Percentiles rank a stretch among this genome's conserved stretches.
These are phyloP conservation scores for Cricetomys ansorgei DNA, from an alignment of 2,113 vertebrate species.

Conservation along the genomic window DNA sequence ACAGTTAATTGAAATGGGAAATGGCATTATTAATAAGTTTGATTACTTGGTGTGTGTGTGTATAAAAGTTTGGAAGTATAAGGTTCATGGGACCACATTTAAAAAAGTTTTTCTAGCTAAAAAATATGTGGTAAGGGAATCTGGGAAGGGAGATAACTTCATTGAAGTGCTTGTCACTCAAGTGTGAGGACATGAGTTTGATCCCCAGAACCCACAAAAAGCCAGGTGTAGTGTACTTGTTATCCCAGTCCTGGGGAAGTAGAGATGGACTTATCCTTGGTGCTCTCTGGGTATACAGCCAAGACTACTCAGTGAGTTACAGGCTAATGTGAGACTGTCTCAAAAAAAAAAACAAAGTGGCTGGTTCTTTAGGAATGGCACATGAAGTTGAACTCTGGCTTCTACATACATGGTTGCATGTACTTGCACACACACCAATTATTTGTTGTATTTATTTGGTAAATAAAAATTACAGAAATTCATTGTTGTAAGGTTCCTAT, in stretches of 20 bases:
- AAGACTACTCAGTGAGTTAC: not conserved
- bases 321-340: not conserved
- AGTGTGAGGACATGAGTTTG: not conserved
- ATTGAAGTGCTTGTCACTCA: not conserved
- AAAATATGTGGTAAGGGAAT: not conserved
- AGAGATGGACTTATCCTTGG: not conserved
- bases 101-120: slow-evolving; percentile 21
- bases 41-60: not conserved
- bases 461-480: not conserved
- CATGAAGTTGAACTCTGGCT: not conserved
- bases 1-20: slow-evolving; percentile 25
- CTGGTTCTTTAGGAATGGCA: not conserved
- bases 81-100: not conserved
- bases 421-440: not conserved
- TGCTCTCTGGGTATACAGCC: not conserved
- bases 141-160: not conserved
- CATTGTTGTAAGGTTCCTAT: not conserved
- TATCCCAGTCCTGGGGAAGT: not conserved
- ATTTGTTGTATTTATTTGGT: not conserved
- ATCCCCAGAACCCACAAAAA: not conserved
- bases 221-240: not conserved
- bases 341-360: not conserved
- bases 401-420: not conserved
- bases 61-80: slow-evolving; percentile 9
- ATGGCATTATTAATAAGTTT: slow-evolving; percentile 49